Percentiles rank a stretch among this genome's conserved stretches.
phyloP scores from a whole-genome alignment of 1,140 invertebrate species.

The Tetraneura akinire region DNA sequence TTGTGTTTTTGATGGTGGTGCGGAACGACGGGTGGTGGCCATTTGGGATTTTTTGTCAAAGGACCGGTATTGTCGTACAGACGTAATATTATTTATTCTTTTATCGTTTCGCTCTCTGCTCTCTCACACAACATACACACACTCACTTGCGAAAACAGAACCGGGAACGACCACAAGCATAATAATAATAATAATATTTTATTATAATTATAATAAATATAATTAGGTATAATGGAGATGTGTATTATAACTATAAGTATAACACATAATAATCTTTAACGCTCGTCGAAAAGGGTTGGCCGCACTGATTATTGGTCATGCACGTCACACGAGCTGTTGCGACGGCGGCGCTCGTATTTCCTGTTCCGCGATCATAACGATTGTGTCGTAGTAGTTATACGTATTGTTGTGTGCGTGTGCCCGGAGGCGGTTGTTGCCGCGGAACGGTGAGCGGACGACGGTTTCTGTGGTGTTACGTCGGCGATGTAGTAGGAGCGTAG shows the following conservation, averaged over 20 bases:
- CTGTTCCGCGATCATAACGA: conserved; percentile 49
- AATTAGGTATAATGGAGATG: too few relatives aligned
- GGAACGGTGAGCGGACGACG: not conserved
- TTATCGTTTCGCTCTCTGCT: too few relatives aligned
- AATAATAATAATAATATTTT: too few relatives aligned
- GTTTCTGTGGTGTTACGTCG: conserved; percentile 19
- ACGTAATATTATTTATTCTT: too few relatives aligned
- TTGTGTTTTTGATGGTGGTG: too few relatives aligned
- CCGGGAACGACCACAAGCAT: too few relatives aligned
- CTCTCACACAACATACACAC: too few relatives aligned
- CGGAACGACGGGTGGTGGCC: not conserved
- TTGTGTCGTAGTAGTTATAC: conserved; percentile 17
- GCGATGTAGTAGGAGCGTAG: not conserved
- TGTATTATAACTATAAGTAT: too few relatives aligned
- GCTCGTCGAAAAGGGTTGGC: conserved; percentile 45
- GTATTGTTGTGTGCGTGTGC: not conserved
- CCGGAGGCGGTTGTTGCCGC: not conserved
- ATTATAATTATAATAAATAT: too few relatives aligned
- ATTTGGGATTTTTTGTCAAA: not conserved
- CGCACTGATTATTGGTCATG: conserved; percentile 48
- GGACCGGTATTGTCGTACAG: too few relatives aligned
- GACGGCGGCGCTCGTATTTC: conserved; percentile 46
- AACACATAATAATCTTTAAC: too few relatives aligned
- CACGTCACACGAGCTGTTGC: conserved; percentile 40
- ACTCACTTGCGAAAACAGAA: too few relatives aligned